phyloP scores from a whole-genome alignment of 2,113 vertebrate species.

The Eublepharis macularius region DNA sequence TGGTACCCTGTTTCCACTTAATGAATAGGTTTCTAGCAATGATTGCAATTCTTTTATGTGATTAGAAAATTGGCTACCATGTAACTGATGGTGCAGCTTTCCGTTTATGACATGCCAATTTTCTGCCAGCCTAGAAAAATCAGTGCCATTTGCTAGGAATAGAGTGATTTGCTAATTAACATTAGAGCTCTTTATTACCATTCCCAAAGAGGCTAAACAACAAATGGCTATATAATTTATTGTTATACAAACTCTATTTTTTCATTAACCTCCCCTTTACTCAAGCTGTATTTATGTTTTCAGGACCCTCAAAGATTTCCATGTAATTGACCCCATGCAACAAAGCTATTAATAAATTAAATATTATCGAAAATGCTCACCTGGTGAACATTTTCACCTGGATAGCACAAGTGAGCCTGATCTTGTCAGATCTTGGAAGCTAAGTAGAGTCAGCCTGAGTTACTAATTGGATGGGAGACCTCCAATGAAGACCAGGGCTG shows the following conservation, averaged over 20 bases:
- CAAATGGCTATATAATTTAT: conserved; percentile 10
- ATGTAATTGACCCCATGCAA: background rate
- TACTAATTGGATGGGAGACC: no score
- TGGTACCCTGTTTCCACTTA: conserved; percentile 23
- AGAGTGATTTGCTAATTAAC: background rate
- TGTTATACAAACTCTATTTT: background rate
- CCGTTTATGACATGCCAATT: background rate
- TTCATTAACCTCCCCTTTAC: background rate
- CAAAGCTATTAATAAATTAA: background rate
- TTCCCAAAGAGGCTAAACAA: background rate
- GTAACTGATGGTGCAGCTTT: conserved; percentile 18
- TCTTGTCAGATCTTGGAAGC: no score
- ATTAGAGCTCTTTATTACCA: background rate
- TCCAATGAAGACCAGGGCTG: no score
- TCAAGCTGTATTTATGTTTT: background rate
- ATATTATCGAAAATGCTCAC: no score
- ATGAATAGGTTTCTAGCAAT: conserved; percentile 15
- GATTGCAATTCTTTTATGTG: conserved; percentile 24
- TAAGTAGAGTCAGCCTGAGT: no score
- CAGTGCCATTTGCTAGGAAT: conserved; percentile 20
- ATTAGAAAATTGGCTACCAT: conserved; percentile 21
- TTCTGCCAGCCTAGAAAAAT: conserved; percentile 23
- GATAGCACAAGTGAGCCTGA: no score
- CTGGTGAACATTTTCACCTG: no score
- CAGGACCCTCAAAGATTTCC: background rate